Conservation (phyloP, 2,888 invertebrate genomes). For the Brenthis ino region DNA sequence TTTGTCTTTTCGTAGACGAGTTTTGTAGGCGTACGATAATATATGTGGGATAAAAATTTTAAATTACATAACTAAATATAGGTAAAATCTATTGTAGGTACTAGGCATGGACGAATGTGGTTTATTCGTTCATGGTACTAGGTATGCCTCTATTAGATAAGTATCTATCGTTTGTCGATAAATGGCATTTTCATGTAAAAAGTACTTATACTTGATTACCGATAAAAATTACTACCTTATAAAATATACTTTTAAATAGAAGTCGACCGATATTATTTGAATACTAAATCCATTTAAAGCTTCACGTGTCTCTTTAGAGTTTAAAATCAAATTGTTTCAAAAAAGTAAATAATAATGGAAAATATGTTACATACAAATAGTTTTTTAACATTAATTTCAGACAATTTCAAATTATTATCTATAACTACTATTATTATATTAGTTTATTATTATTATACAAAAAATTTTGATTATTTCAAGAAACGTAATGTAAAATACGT, state of each 20-base stretch:
- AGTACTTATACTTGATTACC: not conserved
- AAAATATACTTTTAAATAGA: not conserved
- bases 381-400: not conserved
- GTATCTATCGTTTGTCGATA: not conserved
- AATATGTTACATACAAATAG: not conserved
- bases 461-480: conserved; percentile 16
- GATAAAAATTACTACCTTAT: conserved; percentile 6
- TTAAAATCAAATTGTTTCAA: conserved; percentile 1
- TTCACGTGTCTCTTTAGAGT: not conserved
- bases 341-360: conserved; percentile 1
- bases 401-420: conserved; percentile 8
- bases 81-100: too few relatives aligned
- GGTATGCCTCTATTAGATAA: too few relatives aligned
- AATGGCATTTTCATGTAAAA: not conserved
- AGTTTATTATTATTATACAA: conserved; percentile 15
- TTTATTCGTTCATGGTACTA: too few relatives aligned
- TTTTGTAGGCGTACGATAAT: too few relatives aligned
- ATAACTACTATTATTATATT: conserved; percentile 2
- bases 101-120: too few relatives aligned
- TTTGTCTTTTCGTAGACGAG: too few relatives aligned
- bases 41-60: too few relatives aligned
- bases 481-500: conserved; percentile 15
- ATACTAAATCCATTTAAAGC: not conserved
- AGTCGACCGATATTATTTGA: not conserved
- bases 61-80: too few relatives aligned